These are phyloP conservation scores for Ischnus inquisitorius DNA, from an alignment of 2,888 invertebrate genomes.

Conservation along the genomic window DNA sequence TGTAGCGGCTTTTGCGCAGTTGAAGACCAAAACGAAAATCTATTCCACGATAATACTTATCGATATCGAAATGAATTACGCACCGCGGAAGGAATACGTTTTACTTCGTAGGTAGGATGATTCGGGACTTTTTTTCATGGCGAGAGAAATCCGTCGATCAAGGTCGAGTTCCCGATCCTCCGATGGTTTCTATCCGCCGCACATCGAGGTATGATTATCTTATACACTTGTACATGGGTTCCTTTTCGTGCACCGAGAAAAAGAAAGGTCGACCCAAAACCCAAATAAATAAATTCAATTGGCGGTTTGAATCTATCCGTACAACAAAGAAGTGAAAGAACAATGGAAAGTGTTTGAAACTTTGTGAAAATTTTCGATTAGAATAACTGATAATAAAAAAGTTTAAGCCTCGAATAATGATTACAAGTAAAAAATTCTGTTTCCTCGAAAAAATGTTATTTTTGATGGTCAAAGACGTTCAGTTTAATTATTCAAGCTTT, in stretches of 20 bases:
- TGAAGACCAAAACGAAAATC: not conserved
- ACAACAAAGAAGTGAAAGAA: too few species aligned
- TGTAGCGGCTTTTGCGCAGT: not conserved
- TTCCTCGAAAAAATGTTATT: too few species aligned
- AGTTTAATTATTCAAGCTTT: too few species aligned
- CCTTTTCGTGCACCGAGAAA: not conserved
- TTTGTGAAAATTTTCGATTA: too few species aligned
- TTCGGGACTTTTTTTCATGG: not conserved
- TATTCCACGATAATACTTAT: not conserved
- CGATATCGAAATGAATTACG: not conserved
- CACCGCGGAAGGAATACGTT: not conserved
- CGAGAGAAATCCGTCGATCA: constrained; percentile 41
- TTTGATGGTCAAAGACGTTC: too few species aligned
- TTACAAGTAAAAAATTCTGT: too few species aligned
- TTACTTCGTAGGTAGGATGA: not conserved
- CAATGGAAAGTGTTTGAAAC: too few species aligned
- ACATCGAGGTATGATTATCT: not conserved
- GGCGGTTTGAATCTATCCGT: too few species aligned
- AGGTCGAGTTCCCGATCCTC: constrained; percentile 18
- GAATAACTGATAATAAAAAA: too few species aligned
- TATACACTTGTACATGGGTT: not conserved
- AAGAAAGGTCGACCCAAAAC: not conserved
- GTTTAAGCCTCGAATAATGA: too few species aligned
- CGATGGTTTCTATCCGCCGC: constrained; percentile 18
- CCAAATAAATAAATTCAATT: not conserved